These are phyloP conservation scores for Schrankia costaestrigalis DNA, from an alignment of 2,888 invertebrate species.

Conservation along the genomic window DNA sequence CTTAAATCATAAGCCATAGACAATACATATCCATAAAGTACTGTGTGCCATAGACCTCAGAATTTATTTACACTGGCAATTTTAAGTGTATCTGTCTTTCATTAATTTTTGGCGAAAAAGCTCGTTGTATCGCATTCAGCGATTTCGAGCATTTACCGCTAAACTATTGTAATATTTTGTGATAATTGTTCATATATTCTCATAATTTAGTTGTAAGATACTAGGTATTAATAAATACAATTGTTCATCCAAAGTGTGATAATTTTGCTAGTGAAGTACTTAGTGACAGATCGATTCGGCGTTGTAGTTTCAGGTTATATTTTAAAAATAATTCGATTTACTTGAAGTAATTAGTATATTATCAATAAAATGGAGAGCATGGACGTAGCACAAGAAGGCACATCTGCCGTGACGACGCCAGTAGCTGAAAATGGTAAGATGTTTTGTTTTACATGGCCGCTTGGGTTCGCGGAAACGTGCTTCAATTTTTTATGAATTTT, in stretches of 20 bases:
- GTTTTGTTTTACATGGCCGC: constrained; percentile 33
- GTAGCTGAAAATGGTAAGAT: constrained; percentile 71
- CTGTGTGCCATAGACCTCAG: too few relatives aligned
- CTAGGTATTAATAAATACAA: constrained; percentile 19
- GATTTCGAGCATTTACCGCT: constrained; percentile 45
- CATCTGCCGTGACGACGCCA: constrained; percentile 66
- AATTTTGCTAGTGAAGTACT: constrained; percentile 25
- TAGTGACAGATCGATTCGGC: constrained; percentile 71
- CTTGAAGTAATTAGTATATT: constrained; percentile 42
- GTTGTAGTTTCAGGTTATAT: constrained; percentile 69
- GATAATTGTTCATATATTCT: constrained; percentile 37
- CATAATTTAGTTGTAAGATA: constrained; percentile 15
- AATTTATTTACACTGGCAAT: constrained; percentile 34
- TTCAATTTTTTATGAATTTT: constrained; percentile 43
- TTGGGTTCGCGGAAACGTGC: constrained; percentile 61
- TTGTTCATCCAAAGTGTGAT: constrained; percentile 26
- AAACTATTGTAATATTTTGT: constrained; percentile 37
- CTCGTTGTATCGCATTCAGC: constrained; percentile 42
- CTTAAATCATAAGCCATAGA: too few relatives aligned
- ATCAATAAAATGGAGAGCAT: constrained; percentile 72
- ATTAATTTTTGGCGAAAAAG: constrained; percentile 50
- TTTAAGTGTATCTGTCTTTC: constrained; percentile 4
- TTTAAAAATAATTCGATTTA: constrained; percentile 37
- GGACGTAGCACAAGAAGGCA: constrained; percentile 73
- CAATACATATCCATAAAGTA: too few relatives aligned